Conservation (phyloP, 2,888 invertebrate genomes). For the Andrena camellia region DNA sequence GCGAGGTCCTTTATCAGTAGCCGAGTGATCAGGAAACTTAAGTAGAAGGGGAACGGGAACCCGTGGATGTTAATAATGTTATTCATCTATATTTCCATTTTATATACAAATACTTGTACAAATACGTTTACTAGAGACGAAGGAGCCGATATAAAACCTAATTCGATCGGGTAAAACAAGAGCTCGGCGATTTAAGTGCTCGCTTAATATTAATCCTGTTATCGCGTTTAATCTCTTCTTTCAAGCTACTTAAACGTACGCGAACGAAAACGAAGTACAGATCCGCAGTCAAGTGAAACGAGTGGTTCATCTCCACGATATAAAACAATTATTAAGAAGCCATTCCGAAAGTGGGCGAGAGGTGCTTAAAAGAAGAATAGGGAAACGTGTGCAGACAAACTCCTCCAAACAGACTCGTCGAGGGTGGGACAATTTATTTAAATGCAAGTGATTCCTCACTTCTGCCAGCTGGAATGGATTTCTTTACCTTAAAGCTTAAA, state of each 20-base stretch:
- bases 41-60: background rate
- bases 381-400: background rate
- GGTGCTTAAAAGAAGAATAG: background rate
- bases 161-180: background rate
- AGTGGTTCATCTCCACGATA: constrained; percentile 28
- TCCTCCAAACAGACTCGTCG: background rate
- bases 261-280: constrained; percentile 53
- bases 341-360: background rate
- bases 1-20: too few species aligned
- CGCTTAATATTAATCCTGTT: background rate
- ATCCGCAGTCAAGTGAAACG: constrained; percentile 55
- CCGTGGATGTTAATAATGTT: background rate
- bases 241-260: constrained; percentile 32
- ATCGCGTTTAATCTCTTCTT: constrained; percentile 5
- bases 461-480: background rate
- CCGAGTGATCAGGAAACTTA: background rate
- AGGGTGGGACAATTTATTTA: background rate
- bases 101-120: constrained; percentile 32
- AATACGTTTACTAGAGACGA: constrained; percentile 5
- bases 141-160: constrained; percentile 11
- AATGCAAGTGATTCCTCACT: background rate
- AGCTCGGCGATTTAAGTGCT: background rate
- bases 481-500: background rate
- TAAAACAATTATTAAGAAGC: constrained; percentile 18
- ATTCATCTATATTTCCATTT: constrained; percentile 24